Conservation (phyloP, 2,797 vertebrate species). For the Mus spretus region DNA sequence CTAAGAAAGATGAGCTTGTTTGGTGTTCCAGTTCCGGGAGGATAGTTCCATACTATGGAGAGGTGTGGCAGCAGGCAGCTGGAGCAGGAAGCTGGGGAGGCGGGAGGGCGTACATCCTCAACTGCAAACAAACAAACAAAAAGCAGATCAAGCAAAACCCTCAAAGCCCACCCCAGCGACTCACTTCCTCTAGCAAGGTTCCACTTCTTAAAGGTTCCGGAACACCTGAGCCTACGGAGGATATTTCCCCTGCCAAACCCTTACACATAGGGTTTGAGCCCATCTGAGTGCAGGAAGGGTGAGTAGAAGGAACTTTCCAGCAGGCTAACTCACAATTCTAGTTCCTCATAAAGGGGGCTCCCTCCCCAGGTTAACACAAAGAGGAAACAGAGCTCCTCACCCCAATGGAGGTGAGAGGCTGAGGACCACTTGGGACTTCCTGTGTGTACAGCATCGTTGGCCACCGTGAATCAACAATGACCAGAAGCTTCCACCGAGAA, state of each 20-base stretch:
- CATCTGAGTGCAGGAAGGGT: neutral
- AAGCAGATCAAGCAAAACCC: neutral
- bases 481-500: neutral
- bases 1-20: neutral
- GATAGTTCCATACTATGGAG: neutral
- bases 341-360: neutral
- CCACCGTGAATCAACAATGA: fast-evolving
- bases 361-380: neutral
- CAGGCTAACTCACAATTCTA: neutral
- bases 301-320: neutral
- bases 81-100: neutral
- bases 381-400: neutral
- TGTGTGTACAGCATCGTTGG: neutral
- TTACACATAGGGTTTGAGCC: neutral
- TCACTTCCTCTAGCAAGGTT: too few relatives aligned
- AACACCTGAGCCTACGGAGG: neutral
- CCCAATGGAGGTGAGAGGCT: neutral
- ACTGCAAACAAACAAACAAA: too few relatives aligned
- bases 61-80: neutral
- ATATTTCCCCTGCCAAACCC: neutral
- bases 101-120: neutral
- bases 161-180: neutral
- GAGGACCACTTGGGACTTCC: neutral
- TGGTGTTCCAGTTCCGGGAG: neutral
- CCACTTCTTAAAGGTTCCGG: neutral